These are phyloP conservation scores for Loris lydekkerianus DNA, from an alignment of 2,797 vertebrate genomes.

Conservation along the genomic window DNA sequence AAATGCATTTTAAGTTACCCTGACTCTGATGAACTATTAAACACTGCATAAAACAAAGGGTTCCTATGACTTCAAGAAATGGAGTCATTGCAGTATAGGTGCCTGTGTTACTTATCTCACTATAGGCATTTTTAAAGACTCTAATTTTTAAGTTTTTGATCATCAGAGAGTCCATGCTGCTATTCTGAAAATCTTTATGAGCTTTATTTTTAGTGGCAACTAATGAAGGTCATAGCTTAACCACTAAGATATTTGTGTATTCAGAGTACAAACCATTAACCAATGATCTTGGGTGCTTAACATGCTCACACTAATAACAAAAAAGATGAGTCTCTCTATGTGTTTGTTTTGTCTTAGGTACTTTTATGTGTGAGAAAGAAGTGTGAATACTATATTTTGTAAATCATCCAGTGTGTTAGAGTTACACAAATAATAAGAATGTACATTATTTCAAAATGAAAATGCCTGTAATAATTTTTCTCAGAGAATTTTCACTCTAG, in stretches of 20 bases:
- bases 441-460: neutral
- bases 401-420: neutral
- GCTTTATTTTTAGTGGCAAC: conserved; percentile 39
- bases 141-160: conserved; percentile 42
- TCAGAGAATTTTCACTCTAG: neutral
- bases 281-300: conserved; percentile 11
- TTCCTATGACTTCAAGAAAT: conserved; percentile 27
- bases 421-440: conserved; percentile 28
- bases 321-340: neutral
- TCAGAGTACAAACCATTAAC: neutral
- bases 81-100: neutral
- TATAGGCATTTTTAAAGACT: conserved; percentile 13
- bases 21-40: conserved; percentile 61
- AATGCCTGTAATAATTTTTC: conserved; percentile 26
- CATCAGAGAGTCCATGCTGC: neutral
- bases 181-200: neutral
- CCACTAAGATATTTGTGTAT: neutral
- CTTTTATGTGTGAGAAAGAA: conserved; percentile 19
- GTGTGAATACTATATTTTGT: conserved; percentile 18
- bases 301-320: neutral
- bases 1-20: conserved; percentile 53
- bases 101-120: neutral
- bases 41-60: conserved; percentile 21
- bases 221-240: neutral
- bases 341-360: conserved; percentile 22